phyloP scores from a whole-genome alignment of 2,888 invertebrate genomes.

The Lamellibrachia satsuma region DNA sequence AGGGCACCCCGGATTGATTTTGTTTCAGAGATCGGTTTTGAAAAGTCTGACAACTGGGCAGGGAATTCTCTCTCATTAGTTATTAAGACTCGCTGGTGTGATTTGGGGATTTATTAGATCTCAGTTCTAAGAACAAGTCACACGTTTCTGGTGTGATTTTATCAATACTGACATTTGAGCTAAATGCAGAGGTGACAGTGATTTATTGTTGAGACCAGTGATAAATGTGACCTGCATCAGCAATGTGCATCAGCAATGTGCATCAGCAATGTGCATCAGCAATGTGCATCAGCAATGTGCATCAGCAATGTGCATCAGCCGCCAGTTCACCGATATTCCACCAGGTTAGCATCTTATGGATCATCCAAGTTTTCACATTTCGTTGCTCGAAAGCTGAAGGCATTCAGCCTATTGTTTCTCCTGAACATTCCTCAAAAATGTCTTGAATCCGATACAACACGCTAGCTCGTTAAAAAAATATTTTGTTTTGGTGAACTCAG shows the following conservation, averaged over 20 bases:
- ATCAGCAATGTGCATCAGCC: background rate
- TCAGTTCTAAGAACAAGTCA: background rate
- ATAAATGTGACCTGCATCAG: background rate
- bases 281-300: background rate
- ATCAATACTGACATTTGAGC: background rate
- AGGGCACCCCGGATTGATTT: too few relatives aligned
- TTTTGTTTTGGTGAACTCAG: too few relatives aligned
- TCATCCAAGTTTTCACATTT: too few relatives aligned
- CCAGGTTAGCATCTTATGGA: too few relatives aligned
- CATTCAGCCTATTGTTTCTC: too few relatives aligned
- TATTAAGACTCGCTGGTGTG: background rate
- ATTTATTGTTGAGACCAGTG: background rate
- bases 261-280: background rate
- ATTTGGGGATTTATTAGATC: background rate
- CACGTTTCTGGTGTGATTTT: background rate
- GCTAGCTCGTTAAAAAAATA: too few relatives aligned
- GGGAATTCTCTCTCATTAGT: background rate
- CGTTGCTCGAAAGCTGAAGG: too few relatives aligned
- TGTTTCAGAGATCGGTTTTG: background rate
- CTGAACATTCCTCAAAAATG: too few relatives aligned
- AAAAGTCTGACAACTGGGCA: background rate
- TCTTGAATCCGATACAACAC: too few relatives aligned
- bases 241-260: background rate
- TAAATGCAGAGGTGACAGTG: conserved; percentile 9
- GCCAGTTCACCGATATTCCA: too few relatives aligned